A percentile compares a stretch with the other conserved stretches of the same genome.
These are phyloP conservation scores for Coendou prehensilis DNA, from an alignment of 2,797 vertebrate genomes.

Conservation along the genomic window DNA sequence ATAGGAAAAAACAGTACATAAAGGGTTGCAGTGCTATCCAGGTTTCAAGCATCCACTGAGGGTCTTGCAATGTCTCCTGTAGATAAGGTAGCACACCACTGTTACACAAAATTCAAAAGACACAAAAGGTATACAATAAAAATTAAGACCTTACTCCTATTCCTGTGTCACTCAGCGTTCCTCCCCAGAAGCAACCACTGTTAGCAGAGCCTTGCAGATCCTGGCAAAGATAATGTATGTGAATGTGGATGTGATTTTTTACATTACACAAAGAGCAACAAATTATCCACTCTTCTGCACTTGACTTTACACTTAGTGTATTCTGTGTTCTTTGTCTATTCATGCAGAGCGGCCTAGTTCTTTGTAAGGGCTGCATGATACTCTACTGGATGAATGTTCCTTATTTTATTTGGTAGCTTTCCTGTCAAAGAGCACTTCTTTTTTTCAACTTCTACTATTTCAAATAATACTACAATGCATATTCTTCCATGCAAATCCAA, in stretches of 20 bases:
- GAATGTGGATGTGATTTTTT: neutral
- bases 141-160: neutral
- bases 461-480: neutral
- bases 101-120: slow-evolving; percentile 34
- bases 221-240: neutral
- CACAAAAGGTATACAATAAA: neutral
- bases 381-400: neutral
- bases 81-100: neutral
- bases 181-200: neutral
- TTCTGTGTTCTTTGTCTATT: neutral
- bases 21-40: neutral
- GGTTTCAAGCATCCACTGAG: neutral
- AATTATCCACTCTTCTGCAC: neutral
- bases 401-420: slow-evolving; percentile 38
- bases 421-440: neutral
- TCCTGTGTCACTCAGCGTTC: neutral
- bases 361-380: neutral
- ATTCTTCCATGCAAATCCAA: slow-evolving; percentile 14
- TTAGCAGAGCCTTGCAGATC: neutral
- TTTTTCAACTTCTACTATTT: slow-evolving; percentile 35
- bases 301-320: neutral
- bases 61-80: neutral
- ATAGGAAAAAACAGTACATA: neutral
- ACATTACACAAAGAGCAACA: neutral
- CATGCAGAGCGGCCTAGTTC: neutral